Evolutionary conservation across 2,113 vertebrate species (phyloP), one percentile per base, ranked within the genome.

Genomic region (Apaloderma vittatum): DNA sequence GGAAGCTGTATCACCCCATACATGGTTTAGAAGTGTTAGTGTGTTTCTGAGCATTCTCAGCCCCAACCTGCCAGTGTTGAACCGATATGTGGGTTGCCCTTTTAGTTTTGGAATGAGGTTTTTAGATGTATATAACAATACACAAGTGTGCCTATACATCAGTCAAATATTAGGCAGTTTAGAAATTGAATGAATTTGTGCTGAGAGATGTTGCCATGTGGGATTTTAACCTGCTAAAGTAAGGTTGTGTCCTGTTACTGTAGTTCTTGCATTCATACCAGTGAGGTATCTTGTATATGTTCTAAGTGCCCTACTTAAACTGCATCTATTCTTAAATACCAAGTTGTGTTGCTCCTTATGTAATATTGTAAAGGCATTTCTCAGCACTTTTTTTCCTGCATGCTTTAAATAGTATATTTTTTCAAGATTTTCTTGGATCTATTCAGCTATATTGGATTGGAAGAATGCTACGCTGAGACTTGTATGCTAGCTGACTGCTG

Each of bases 61-160:
- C 15, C 12, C 7, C 43, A 57, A 1, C 18, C 40, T 90, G 43
- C 14, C 15, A 55, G 24, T 12, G 1, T 8, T 49, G 48, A 14
- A 21, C 11, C 54, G 65, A 26, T 12, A 11, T 18, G 10, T 12
- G 19, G 45, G 12, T 12, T 55, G n/a, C 46, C 22, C 8, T 74
- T 26, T 66, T 62, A 12, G 26, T 49, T 8, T 18, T 84, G 59
- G 45, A 76, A 48, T 46, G 49, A 36, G 13, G 7, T 24, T 55
- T 77, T 45, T 55, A 4, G 57, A 2, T 19, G 5, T n/a, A 3
- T 59, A 1, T 29, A 82, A 26, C 17, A 70, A 9, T 9, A 9
- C 0, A 15, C 6, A 26, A 0, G 7, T 15, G 1, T n/a, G 6
- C 32, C 11, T 61, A 9, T 27, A 11, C 1, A 0, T 30, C 51